Evolutionary conservation across 2,888 invertebrate genomes (phyloP).

Genomic region (Sphaeridia pumilis): DNA sequence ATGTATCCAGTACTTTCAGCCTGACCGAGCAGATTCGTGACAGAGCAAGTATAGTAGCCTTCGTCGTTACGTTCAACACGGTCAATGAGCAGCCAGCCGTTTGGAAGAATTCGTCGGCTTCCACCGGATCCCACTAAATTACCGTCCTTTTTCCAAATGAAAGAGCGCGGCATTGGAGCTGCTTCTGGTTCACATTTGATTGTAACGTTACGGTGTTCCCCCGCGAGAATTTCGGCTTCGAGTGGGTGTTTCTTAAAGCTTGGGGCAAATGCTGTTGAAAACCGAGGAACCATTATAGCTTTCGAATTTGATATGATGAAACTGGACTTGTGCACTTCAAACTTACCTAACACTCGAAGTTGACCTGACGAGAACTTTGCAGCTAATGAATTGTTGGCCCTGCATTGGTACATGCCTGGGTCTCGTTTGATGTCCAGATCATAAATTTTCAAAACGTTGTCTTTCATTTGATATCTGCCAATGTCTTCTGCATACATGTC

Average conservation of each 20-base stretch:
- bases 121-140: constrained; percentile 48
- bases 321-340: no score
- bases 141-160: constrained; percentile 66
- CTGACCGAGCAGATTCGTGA: constrained; percentile 71
- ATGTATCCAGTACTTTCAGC: constrained; percentile 73
- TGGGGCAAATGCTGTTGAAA: constrained; percentile 56
- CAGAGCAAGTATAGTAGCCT: constrained; percentile 73
- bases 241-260: constrained; percentile 80
- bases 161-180: constrained; percentile 68
- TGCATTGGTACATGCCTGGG: constrained; percentile 90
- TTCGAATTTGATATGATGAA: no score
- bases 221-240: constrained; percentile 80
- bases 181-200: constrained; percentile 87
- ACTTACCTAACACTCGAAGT: constrained; percentile 67
- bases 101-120: constrained; percentile 65
- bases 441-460: constrained; percentile 68
- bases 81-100: constrained; percentile 73
- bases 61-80: constrained; percentile 77
- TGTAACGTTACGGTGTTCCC: constrained; percentile 83
- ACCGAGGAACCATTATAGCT: no score
- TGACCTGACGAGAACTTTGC: constrained; percentile 79
- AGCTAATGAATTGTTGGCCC: constrained; percentile 75
- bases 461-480: constrained; percentile 68
- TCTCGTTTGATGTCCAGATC: constrained; percentile 64
- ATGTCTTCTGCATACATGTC: constrained; percentile 48